Percentiles rank a stretch among this genome's conserved stretches.
phyloP scores from a whole-genome alignment of 2,888 invertebrate species.

The Dugesia japonica region DNA sequence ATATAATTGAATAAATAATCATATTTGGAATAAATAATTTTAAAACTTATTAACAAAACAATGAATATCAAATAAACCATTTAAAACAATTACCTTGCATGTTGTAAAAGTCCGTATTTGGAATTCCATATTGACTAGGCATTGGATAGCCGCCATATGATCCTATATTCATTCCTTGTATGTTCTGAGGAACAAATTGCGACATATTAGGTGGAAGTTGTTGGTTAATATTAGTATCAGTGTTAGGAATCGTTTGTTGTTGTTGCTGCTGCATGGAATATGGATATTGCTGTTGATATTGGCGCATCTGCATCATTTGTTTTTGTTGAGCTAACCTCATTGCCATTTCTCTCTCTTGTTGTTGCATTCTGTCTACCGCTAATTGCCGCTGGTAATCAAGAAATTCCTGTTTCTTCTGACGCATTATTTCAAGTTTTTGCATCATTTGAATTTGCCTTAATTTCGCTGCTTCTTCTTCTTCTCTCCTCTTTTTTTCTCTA shows the following conservation, averaged over 20 bases:
- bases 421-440: conserved; percentile 83
- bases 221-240: not conserved
- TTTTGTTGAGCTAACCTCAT: conserved; percentile 69
- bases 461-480: conserved; percentile 79
- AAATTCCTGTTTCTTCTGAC: conserved; percentile 85
- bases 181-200: not conserved
- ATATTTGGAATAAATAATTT: too few relatives aligned
- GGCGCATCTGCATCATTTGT: conserved; percentile 44
- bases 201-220: not conserved
- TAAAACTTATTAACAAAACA: too few relatives aligned
- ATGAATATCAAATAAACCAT: too few relatives aligned
- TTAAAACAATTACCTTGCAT: too few relatives aligned
- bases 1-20: too few relatives aligned
- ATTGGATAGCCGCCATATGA: not conserved
- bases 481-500: conserved; percentile 64
- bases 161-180: not conserved
- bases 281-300: conserved; percentile 36
- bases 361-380: conserved; percentile 73
- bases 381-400: conserved; percentile 74
- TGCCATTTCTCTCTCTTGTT: conserved; percentile 82
- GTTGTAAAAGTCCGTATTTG: not conserved
- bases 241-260: not conserved
- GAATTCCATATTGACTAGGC: conserved; percentile 14
- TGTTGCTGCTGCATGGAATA: conserved; percentile 26
- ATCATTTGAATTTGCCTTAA: conserved; percentile 86